These are phyloP conservation scores for Mythimna ferrago DNA, from an alignment of 2,888 invertebrate genomes.

Conservation along the genomic window DNA sequence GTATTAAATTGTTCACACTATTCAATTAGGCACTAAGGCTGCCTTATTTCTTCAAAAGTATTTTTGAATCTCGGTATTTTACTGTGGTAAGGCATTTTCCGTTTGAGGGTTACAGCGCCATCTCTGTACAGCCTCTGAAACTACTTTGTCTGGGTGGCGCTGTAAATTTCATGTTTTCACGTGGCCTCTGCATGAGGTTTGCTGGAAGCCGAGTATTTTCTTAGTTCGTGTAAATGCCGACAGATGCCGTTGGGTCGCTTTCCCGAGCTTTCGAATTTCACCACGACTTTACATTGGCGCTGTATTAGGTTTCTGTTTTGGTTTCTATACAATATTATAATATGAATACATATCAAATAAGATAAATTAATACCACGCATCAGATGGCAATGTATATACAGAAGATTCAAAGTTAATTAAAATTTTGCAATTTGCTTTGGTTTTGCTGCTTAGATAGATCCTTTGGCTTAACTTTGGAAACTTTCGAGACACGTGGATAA, in stretches of 20 bases:
- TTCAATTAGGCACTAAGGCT: neutral
- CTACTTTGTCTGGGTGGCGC: constrained; percentile 36
- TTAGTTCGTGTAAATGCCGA: constrained; percentile 31
- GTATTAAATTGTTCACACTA: neutral
- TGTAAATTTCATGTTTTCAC: constrained; percentile 60
- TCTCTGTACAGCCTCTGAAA: constrained; percentile 51
- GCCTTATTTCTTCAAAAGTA: neutral
- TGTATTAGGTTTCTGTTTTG: neutral
- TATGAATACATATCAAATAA: neutral
- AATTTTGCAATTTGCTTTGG: constrained; percentile 30
- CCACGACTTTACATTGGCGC: neutral
- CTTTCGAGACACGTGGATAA: neutral
- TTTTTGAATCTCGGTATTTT: neutral
- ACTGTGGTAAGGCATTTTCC: constrained; percentile 10
- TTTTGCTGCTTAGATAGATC: neutral
- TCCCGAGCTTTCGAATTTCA: constrained; percentile 2
- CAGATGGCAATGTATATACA: neutral
- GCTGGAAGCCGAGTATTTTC: constrained; percentile 33
- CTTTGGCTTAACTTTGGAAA: neutral
- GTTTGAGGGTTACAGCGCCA: constrained; percentile 51
- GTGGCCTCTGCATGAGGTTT: constrained; percentile 26
- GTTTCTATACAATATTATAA: neutral
- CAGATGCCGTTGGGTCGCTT: constrained; percentile 53
- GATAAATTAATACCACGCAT: constrained; percentile 2
- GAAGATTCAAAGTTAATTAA: constrained; percentile 29